Percentiles rank a stretch among this genome's conserved stretches.
These are phyloP conservation scores for Sweltsa coloradensis DNA, from an alignment of 1,140 invertebrate genomes.

Conservation along the genomic window DNA sequence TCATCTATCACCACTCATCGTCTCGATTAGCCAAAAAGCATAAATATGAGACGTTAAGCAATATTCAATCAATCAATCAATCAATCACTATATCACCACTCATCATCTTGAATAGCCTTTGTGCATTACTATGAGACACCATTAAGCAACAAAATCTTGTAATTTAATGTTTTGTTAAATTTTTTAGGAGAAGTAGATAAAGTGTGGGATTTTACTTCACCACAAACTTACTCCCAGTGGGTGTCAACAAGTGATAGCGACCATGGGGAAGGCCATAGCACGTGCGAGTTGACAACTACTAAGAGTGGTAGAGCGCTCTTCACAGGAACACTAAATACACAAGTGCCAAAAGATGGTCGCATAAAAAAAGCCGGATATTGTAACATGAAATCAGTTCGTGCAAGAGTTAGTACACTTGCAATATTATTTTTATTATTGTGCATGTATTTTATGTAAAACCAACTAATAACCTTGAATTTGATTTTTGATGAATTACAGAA, in stretches of 20 bases:
- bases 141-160: too few species aligned
- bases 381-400: slow-evolving; percentile 51
- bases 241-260: slow-evolving; percentile 62
- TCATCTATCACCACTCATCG: too few species aligned
- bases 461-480: background rate
- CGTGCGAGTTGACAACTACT: slow-evolving; percentile 42
- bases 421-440: slow-evolving; percentile 11
- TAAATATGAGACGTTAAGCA: too few species aligned
- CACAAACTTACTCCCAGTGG: slow-evolving; percentile 38
- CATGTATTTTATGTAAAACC: background rate
- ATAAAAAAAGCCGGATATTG: slow-evolving; percentile 64
- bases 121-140: too few species aligned
- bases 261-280: slow-evolving; percentile 66
- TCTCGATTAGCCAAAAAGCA: too few species aligned
- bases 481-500: slow-evolving; percentile 42
- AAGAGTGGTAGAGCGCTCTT: slow-evolving; percentile 60
- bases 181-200: slow-evolving; percentile 59
- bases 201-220: slow-evolving; percentile 47
- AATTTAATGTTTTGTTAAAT: too few species aligned
- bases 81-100: too few species aligned
- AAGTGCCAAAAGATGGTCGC: slow-evolving; percentile 66
- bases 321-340: slow-evolving; percentile 53
- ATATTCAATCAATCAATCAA: too few species aligned
- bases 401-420: slow-evolving; percentile 36
- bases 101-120: too few species aligned